These are phyloP conservation scores for Cephus spinipes DNA, from an alignment of 2,888 invertebrate genomes.

Conservation along the genomic window DNA sequence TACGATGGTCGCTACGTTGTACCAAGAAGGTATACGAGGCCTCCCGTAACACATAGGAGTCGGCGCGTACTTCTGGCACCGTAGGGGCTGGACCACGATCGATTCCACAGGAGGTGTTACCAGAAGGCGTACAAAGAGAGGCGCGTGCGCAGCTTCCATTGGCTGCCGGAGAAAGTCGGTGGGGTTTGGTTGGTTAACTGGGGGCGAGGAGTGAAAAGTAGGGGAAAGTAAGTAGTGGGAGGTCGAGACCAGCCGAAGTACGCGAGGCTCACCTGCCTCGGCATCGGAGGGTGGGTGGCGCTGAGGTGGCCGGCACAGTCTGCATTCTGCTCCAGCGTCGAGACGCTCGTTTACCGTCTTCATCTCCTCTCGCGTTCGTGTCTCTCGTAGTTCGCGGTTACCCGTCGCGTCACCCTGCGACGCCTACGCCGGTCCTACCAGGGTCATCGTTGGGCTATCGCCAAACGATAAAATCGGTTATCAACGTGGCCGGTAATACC, in stretches of 20 bases:
- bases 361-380: slow-evolving; percentile 38
- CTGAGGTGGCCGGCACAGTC: slow-evolving; percentile 45
- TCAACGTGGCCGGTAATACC: too few species aligned
- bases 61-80: too few species aligned
- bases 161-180: neutral
- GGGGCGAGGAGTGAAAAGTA: neutral
- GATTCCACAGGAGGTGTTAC: neutral
- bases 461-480: too few species aligned
- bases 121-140: neutral
- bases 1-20: neutral
- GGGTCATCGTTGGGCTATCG: too few species aligned
- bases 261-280: neutral
- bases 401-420: neutral
- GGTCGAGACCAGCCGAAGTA: neutral
- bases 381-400: slow-evolving; percentile 27
- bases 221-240: too few species aligned
- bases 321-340: slow-evolving; percentile 55
- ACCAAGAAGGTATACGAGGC: too few species aligned
- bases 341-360: slow-evolving; percentile 45
- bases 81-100: neutral
- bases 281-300: slow-evolving; percentile 19
- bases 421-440: neutral
- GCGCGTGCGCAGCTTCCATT: neutral
- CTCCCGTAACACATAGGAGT: too few species aligned
- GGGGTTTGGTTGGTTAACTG: neutral